These are phyloP conservation scores for Amblyraja radiata DNA, from an alignment of 2,797 vertebrate species.

Conservation along the genomic window DNA sequence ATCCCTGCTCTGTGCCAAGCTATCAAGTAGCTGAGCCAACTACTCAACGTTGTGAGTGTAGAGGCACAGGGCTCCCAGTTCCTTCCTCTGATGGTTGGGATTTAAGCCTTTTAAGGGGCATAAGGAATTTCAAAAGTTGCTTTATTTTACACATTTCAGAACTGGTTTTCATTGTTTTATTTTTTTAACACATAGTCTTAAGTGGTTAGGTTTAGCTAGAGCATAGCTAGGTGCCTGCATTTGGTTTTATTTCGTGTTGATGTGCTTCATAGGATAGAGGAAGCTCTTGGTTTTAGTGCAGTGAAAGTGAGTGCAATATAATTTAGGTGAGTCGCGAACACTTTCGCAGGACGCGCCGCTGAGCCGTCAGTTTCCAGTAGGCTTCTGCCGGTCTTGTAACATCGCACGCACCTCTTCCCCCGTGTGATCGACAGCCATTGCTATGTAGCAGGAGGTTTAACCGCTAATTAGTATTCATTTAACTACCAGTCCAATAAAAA, in stretches of 20 bases:
- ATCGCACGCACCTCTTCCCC: background rate
- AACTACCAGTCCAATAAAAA: constrained; percentile 27
- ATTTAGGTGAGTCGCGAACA: background rate
- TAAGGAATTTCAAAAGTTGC: background rate
- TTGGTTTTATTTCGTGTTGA: constrained; percentile 11
- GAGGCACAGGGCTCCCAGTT: background rate
- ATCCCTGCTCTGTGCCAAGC: constrained; percentile 1
- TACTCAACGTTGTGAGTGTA: background rate
- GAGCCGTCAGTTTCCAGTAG: background rate
- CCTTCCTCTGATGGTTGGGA: background rate
- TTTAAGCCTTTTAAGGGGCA: background rate
- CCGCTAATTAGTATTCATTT: background rate
- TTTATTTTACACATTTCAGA: constrained; percentile 34
- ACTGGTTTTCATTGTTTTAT: background rate
- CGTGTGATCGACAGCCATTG: background rate
- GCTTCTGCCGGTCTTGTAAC: background rate
- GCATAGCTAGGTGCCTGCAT: background rate
- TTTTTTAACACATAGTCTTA: background rate
- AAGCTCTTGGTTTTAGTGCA: constrained; percentile 12
- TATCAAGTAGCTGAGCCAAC: constrained; percentile 24
- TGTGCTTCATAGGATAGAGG: background rate
- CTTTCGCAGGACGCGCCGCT: background rate
- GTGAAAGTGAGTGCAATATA: background rate
- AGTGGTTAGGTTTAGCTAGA: background rate
- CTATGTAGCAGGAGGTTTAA: background rate